Evolutionary conservation across 2,888 invertebrate species (phyloP).

Genomic region (Eumacrocentrus americanus): DNA sequence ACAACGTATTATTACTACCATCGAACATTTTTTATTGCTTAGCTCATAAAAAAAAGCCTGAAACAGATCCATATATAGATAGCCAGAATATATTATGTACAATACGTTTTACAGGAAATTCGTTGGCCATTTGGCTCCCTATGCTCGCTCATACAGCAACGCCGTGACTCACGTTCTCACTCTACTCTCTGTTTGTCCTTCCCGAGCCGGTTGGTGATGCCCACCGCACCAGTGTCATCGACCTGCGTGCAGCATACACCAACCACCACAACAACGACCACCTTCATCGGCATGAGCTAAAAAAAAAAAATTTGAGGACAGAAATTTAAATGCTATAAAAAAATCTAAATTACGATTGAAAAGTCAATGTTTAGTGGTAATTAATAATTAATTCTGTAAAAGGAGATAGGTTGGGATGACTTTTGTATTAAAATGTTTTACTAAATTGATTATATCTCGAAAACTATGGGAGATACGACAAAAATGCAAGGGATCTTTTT

Average conservation of each 20-base stretch:
- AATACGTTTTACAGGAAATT: not conserved
- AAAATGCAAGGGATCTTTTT: no score
- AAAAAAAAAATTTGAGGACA: conserved; percentile 9
- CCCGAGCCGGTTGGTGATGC: conserved; percentile 15
- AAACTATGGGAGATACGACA: no score
- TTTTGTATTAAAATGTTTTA: no score
- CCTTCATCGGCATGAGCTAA: conserved; percentile 10
- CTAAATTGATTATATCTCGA: no score
- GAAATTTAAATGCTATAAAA: no score
- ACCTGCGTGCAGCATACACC: conserved; percentile 9
- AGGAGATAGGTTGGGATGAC: no score
- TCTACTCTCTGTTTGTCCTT: conserved; percentile 35
- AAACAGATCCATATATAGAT: not conserved
- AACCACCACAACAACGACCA: no score
- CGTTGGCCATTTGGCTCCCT: conserved; percentile 4
- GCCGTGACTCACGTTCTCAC: conserved; percentile 49
- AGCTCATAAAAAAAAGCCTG: not conserved
- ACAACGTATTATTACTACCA: no score
- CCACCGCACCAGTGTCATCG: conserved; percentile 14
- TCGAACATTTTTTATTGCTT: not conserved
- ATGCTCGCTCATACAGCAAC: conserved; percentile 28
- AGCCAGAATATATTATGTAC: not conserved
- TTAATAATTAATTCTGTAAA: no score
- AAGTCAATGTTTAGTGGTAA: no score
- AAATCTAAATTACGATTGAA: no score